Conservation (phyloP, 2,888 invertebrate species). For the Torymus auratus region DNA sequence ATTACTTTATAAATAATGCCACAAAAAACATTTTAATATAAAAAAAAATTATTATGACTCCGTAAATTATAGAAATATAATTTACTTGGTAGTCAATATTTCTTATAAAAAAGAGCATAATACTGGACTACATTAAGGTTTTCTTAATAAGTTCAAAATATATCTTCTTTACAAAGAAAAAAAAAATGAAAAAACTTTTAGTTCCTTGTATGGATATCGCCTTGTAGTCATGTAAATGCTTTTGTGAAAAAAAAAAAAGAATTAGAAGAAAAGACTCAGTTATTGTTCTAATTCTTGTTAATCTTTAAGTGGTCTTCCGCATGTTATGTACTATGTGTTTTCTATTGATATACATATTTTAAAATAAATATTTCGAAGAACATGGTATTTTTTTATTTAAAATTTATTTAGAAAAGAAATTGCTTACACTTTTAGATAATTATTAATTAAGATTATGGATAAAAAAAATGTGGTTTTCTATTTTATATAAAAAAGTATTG, state of each 20-base stretch:
- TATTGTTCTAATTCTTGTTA: conserved; percentile 52
- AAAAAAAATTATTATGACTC: conserved; percentile 59
- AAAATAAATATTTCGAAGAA: conserved; percentile 70
- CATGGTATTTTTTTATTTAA: conserved; percentile 10
- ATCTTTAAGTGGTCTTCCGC: conserved; percentile 67
- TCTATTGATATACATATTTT: conserved; percentile 75
- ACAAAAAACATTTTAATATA: conserved; percentile 23
- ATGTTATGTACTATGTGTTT: conserved; percentile 73
- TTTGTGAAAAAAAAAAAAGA: conserved; percentile 47
- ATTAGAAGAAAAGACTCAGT: conserved; percentile 27
- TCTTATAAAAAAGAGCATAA: conserved; percentile 30
- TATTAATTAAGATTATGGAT: background rate
- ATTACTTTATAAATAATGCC: conserved; percentile 32
- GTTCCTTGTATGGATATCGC: conserved; percentile 65
- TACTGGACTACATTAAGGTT: conserved; percentile 41
- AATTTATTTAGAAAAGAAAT: background rate
- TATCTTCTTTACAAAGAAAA: conserved; percentile 39
- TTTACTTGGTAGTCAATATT: conserved; percentile 63
- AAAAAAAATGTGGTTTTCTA: no score
- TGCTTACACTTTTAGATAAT: background rate
- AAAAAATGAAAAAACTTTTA: conserved; percentile 60
- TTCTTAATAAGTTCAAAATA: conserved; percentile 47
- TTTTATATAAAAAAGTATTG: no score
- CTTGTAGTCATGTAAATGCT: conserved; percentile 62
- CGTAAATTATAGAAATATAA: conserved; percentile 72